Evolutionary conservation across 2,797 vertebrate species (phyloP), one percentile per base, ranked within the genome.

Genomic region (Yasuhikotakia modesta): DNA sequence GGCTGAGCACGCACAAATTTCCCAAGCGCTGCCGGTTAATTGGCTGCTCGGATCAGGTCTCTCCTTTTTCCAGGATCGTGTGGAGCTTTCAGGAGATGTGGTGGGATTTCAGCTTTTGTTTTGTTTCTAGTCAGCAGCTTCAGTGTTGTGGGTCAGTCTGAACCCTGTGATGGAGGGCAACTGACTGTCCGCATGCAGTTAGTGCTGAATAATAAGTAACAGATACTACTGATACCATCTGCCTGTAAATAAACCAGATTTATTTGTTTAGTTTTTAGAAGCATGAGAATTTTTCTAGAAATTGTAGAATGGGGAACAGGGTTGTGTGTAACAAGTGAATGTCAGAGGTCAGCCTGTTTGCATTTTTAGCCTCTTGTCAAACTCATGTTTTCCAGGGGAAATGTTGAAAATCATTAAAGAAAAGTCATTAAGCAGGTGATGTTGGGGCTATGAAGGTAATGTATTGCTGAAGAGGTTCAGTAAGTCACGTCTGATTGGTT

Each of bases 1-100:
- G 68, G 79, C 85, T 81, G 61, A 80, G 75, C 71, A 67, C 58
- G 70, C 68, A 71, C 80, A 81, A 63, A 55, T 58, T 71, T 78
- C 82, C 35, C 73, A 5, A 73, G 70, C 76, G 12, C 64, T 45
- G 66, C 78, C 81, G 80, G 75, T 88, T 90, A 91, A 89, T 88
- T 87, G 84, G 85, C 86, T 88, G 81, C 19, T 53, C 50, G 82
- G 85, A 88, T 88, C 87, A 86, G 85, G 73, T 82, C 81, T 83
- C n/a, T n/a, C n/a, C n/a, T n/a, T n/a, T 68, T 72, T 53, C 81
- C 76, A 79, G 84, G 76, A 80, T 72, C 50, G 67, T 82, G 80
- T 85, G 87, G 83, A 73, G 82, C 77, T 88, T 89, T 86, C 70
- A 83, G 71, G 75, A 53, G 79, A 85, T 81, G 76, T 58, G 82